Evolutionary conservation across 2,797 vertebrate genomes (phyloP), one percentile per base, ranked within the genome.

Genomic region (Chaetophractus vellerosus): DNA sequence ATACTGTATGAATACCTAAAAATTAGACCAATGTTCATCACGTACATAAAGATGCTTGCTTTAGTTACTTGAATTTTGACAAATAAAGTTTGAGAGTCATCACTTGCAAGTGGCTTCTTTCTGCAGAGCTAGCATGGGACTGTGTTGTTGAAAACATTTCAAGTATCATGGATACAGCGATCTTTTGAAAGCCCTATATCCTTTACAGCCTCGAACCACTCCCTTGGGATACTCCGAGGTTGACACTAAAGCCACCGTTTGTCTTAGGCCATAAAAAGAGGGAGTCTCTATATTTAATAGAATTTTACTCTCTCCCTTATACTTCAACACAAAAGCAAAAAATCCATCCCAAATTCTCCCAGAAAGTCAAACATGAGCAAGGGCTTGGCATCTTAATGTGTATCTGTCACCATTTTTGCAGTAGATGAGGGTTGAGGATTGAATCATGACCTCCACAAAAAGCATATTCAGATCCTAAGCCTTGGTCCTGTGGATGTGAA

Each of bases 261-360:
- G 48, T 91, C 64, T 91, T 76, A 78, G 88, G 10, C 31, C 45
- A 93, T 59, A 88, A 74, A 91, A 93, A 6, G 2, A 28, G n/a
- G n/a, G 33, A 95, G 59, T 84, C 36, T 76, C 38, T 96, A 68
- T 64, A 94, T 50, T 87, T 88, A 90, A 93, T 24, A 63, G 31
- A 33, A 72, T 24, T 85, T 88, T 68, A 1, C 33, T 88, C 5
- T 69, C 10, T 85, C 63, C 33, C 28, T 89, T 33, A 14, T 41
- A 83, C 64, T 86, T 69, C 76, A 86, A 57, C 50, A 80, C 31
- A 57, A 28, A 11, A 66, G 48, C 24, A 92, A 63, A 92, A 96
- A 96, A 84, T 59, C 28, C n/a, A 95, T 80, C 75, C 38, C 50
- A 71, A 45, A 78, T 78, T 92, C 31, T 84, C n/a, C 36, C 23